Percentiles rank a stretch among this genome's conserved stretches.
Conservation (phyloP, 2,113 vertebrate species). For the Ploceus nigricollis region DNA sequence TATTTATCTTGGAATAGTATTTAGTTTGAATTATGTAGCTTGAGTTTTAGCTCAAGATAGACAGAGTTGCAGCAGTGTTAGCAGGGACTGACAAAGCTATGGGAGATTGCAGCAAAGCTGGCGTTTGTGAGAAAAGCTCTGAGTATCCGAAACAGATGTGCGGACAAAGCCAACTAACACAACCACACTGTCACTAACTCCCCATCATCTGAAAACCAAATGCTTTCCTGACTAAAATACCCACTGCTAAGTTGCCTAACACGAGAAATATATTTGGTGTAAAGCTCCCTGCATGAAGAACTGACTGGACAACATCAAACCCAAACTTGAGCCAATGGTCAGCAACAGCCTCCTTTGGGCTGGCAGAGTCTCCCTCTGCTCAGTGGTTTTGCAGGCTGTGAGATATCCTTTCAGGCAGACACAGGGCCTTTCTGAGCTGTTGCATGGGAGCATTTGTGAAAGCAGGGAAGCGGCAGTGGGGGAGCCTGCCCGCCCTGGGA, state of each 20-base stretch:
- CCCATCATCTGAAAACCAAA: not conserved
- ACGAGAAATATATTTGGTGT: accelerated
- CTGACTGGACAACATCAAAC: not conserved
- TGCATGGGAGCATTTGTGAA: accelerated
- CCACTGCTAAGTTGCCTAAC: not conserved
- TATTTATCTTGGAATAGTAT: not conserved
- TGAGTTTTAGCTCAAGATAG: not conserved
- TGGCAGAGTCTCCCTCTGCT: not conserved
- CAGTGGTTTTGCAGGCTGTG: not conserved
- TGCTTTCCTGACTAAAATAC: not conserved
- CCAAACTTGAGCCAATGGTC: accelerated
- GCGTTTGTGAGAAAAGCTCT: not conserved
- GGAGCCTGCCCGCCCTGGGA: not conserved
- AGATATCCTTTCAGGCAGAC: accelerated
- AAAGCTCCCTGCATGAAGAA: not conserved
- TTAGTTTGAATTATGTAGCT: not conserved
- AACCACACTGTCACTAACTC: accelerated
- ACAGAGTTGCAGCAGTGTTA: not conserved
- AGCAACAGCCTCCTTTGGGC: not conserved
- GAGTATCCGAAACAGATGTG: not conserved
- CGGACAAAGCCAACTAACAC: not conserved
- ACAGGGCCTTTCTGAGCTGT: accelerated
- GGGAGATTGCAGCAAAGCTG: accelerated
- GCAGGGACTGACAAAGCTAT: not conserved
- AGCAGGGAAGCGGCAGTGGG: not conserved